These are phyloP conservation scores for Tarsius wallacei DNA, from an alignment of 2,797 vertebrate genomes.

Conservation along the genomic window DNA sequence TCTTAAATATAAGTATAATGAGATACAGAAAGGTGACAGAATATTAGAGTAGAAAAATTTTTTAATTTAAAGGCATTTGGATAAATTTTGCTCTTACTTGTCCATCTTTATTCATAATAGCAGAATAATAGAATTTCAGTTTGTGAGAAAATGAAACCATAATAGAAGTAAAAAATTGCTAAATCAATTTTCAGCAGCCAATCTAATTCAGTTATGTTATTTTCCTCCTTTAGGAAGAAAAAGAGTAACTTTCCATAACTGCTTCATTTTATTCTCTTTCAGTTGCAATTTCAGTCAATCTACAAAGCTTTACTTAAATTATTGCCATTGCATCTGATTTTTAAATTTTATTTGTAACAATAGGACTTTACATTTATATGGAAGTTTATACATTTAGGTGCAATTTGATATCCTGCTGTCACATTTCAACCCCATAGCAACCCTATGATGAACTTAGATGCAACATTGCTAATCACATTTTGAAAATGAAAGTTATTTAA, in stretches of 20 bases:
- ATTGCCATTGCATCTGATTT: not conserved
- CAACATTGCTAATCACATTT: not conserved
- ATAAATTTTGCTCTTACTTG: slow-evolving; percentile 29
- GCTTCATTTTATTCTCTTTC: slow-evolving; percentile 10
- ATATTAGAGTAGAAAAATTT: not conserved
- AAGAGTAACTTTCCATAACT: not conserved
- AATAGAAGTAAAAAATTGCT: slow-evolving; percentile 9
- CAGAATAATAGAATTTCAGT: slow-evolving; percentile 46
- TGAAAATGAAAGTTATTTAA: slow-evolving; percentile 36
- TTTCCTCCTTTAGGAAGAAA: slow-evolving; percentile 32
- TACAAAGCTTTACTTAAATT: not conserved
- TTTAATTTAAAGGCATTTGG: slow-evolving; percentile 26
- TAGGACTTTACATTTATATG: not conserved
- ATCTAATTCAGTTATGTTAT: slow-evolving; percentile 15
- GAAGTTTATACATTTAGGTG: not conserved
- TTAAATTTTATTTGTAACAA: slow-evolving; percentile 38
- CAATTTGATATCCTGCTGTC: not conserved
- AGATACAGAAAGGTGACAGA: not conserved
- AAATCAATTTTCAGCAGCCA: slow-evolving; percentile 14
- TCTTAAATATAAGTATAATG: not conserved
- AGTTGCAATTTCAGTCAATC: not conserved
- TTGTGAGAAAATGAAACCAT: not conserved
- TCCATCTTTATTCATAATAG: not conserved
- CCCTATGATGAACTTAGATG: not conserved
- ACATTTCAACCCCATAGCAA: not conserved